Evolutionary conservation across 2,797 vertebrate species (phyloP), one percentile per base, ranked within the genome.

Genomic region (Girardinus metallicus): DNA sequence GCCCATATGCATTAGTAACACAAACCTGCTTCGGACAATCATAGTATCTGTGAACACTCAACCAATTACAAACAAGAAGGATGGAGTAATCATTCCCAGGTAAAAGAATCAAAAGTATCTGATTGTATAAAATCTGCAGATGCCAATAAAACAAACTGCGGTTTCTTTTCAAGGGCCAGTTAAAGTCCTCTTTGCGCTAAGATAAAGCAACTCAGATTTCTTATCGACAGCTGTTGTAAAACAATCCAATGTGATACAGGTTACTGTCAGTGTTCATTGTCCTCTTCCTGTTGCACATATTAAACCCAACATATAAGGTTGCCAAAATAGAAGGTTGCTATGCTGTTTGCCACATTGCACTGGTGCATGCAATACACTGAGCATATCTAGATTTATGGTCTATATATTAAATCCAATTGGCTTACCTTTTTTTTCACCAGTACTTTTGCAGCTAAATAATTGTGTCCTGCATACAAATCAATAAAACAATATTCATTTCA

Each of bases 91-190:
- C 62, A 87, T 81, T 91, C 9, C 88, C 90, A 86, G 85, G 90
- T 90, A 86, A 89, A 86, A 87, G 79, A 87, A 87, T 80, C 84
- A 78, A 83, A 53, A 87, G 74, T 15, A 79, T 55, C 39, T 75
- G 44, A 80, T 53, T 47, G 41, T 49, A 71, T 31, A 78, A 79
- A 81, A 86, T 49, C 77, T 47, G 41, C 73, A 82, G 60, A 82
- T 78, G 43, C 55, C 75, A 73, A 71, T 78, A 70, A 86, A 91
- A 91, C 79, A 75, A 71, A 47, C 80, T 12, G 79, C 85, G 80
- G 88, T 60, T 46, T 74, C 70, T 79, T 92, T 94, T 88, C 74
- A 92, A 95, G 80, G 80, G 75, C 55, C 70, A 90, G 87, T 92
- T 88, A 86, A 93, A 88, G 84, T 79, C 62, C 74, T 73, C 53